These are phyloP conservation scores for Callopanchax toddi DNA, from an alignment of 2,113 vertebrate genomes.

Conservation along the genomic window DNA sequence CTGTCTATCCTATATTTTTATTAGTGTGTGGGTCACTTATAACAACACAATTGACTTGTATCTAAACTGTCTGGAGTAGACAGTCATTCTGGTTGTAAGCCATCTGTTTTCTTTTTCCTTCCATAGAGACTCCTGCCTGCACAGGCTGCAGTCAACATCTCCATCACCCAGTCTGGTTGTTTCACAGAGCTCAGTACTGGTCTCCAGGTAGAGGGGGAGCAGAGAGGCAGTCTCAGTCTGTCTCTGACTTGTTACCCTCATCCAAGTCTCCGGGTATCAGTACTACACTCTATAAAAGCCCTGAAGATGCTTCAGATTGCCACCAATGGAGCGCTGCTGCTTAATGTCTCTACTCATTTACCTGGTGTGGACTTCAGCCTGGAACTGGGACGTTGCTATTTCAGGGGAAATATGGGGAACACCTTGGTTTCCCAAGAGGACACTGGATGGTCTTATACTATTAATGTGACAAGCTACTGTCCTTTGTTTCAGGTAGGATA, in stretches of 20 bases:
- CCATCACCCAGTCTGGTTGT: slow-evolving; percentile 61
- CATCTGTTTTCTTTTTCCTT: not conserved
- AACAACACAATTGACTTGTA: not conserved
- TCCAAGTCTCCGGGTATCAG: slow-evolving; percentile 55
- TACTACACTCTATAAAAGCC: slow-evolving; percentile 69
- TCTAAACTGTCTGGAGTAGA: no score
- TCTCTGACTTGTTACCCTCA: slow-evolving; percentile 32
- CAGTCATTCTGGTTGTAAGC: not conserved
- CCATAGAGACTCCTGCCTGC: slow-evolving; percentile 66
- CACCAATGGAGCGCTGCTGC: slow-evolving; percentile 56
- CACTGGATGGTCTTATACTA: slow-evolving; percentile 39
- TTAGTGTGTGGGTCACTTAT: no score
- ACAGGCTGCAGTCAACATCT: slow-evolving; percentile 74
- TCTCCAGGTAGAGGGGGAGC: slow-evolving; percentile 43
- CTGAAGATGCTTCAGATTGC: slow-evolving; percentile 75
- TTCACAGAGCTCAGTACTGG: slow-evolving; percentile 50
- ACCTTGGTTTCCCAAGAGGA: slow-evolving; percentile 41
- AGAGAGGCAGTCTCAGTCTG: slow-evolving; percentile 61
- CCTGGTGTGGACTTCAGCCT: slow-evolving; percentile 60
- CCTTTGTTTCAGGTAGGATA: slow-evolving; percentile 74
- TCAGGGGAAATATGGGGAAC: slow-evolving; percentile 67
- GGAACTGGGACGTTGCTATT: slow-evolving; percentile 74
- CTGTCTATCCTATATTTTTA: no score
- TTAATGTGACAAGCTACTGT: slow-evolving; percentile 76
- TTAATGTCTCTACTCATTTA: slow-evolving; percentile 45